Base-by-base conservation (phyloP, 2,888 invertebrate genomes). In the Formica aserva region DNA sequence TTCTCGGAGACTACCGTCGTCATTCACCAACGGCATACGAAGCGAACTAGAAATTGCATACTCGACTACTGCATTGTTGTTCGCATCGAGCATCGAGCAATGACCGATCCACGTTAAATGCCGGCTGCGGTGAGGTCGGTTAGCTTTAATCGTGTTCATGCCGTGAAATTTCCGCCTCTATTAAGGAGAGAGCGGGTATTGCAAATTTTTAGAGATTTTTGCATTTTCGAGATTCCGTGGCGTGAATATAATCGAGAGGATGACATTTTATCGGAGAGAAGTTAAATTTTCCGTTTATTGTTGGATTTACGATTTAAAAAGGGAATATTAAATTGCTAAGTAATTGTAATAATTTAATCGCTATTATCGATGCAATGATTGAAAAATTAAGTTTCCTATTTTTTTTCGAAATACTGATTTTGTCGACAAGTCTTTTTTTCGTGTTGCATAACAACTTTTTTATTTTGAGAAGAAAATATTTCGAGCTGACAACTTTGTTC, bases 41-140 rank as follows among this genome's bases (percentile, higher is more conserved):
- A 67, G 77, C 77, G 52, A 77, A 77, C 66, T 77, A 55, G 77
- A 77, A 77, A 77, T 77, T 77, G 77, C 67, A 29, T 29, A 67
- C 52, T 66, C 66, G 26, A 67, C 77, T 41, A 77, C 38, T 66
- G 77, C 66, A 77, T 77, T 77, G 77, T 77, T 77, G 55, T 26
- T 66, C 38, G 38, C 38, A 67, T 66, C 52, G 35, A 18, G 26
- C 38, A 76, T 76, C 67, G 77, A 67, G 67, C 77, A 67, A 77
- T 77, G 66, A 77, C 77, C 67, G 67, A 77, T 77, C 66, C 52
- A n/a, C 66, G 77, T 77, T 77, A 77, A 77, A 77, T 67, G 67
- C 67, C 67, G 3, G 66, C 38, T 77, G 77, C 55, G 77, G 66
- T 66, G 52, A 77, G 66, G 66, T 38, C 55, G 67, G 66, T 66